These are phyloP conservation scores for Isichthys henryi DNA, from an alignment of 2,113 vertebrate species.

Conservation along the genomic window DNA sequence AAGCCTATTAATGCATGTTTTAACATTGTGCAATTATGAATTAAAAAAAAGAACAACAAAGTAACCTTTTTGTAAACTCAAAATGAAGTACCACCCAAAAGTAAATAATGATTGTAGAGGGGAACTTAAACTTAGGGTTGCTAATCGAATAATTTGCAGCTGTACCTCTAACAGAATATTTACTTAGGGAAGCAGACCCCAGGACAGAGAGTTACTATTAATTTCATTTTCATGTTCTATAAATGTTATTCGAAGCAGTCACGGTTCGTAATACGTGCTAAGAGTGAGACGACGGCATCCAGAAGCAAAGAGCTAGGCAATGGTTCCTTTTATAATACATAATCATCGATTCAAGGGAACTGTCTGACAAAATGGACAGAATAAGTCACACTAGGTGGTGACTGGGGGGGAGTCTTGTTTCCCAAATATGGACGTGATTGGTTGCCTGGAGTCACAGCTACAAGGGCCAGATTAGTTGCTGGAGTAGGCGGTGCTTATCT, in stretches of 20 bases:
- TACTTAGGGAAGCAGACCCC: not conserved
- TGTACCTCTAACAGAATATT: not conserved
- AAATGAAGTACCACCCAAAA: not conserved
- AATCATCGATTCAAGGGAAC: not conserved
- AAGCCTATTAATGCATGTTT: not conserved
- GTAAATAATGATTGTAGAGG: not conserved
- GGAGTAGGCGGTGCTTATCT: constrained; percentile 5
- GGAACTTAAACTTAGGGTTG: not conserved
- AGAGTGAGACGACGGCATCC: not conserved
- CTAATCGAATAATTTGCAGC: not conserved
- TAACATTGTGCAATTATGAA: not conserved
- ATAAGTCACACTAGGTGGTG: not conserved
- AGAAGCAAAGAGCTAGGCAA: too few species aligned
- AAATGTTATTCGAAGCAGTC: not conserved
- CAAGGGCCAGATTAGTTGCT: constrained; percentile 5
- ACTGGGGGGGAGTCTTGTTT: not conserved
- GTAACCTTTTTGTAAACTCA: not conserved
- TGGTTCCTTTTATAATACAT: not conserved
- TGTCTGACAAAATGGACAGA: not conserved
- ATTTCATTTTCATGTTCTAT: not conserved
- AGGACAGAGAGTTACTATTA: not conserved
- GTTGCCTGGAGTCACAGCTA: not conserved
- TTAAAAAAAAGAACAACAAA: too few species aligned
- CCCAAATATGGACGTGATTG: not conserved
- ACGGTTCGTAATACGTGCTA: not conserved